Evolutionary conservation across 2,113 vertebrate species (phyloP).

Genomic region (Elephantulus edwardii): DNA sequence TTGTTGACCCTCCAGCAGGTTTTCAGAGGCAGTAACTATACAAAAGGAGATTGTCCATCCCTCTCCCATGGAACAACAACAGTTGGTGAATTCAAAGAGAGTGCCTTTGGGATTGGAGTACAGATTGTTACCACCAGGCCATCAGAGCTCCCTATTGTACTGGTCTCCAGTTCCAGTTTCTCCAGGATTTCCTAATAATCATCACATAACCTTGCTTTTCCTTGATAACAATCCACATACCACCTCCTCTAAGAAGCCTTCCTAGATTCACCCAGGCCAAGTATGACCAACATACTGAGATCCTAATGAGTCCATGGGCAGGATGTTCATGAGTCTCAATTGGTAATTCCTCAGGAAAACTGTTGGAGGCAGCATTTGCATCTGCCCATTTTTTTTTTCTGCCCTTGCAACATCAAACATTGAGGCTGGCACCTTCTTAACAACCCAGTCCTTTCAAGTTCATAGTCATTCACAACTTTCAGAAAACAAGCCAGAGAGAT

Average conservation of each 20-base stretch:
- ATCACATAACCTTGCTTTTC: background rate
- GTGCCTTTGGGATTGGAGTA: too few species aligned
- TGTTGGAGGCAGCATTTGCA: background rate
- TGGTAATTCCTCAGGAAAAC: background rate
- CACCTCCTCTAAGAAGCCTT: slow-evolving; percentile 13
- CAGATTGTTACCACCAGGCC: too few species aligned
- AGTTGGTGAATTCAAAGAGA: too few species aligned
- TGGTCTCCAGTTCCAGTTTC: slow-evolving; percentile 3
- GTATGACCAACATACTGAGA: background rate
- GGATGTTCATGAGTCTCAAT: background rate
- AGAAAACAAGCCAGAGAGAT: background rate
- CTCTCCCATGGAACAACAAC: too few species aligned
- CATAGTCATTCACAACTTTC: background rate
- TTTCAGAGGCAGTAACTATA: too few species aligned
- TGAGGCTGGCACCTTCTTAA: background rate
- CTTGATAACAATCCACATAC: background rate
- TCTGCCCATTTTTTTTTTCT: background rate
- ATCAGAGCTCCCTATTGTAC: too few species aligned
- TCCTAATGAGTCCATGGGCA: background rate
- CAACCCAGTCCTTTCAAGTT: background rate
- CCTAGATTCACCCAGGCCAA: background rate
- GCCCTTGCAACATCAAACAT: background rate
- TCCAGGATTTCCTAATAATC: background rate
- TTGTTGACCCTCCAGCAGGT: too few species aligned
- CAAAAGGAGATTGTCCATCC: too few species aligned